These are phyloP conservation scores for Platorchestia sp. DNA, from an alignment of 1,140 invertebrate species.

Conservation along the genomic window DNA sequence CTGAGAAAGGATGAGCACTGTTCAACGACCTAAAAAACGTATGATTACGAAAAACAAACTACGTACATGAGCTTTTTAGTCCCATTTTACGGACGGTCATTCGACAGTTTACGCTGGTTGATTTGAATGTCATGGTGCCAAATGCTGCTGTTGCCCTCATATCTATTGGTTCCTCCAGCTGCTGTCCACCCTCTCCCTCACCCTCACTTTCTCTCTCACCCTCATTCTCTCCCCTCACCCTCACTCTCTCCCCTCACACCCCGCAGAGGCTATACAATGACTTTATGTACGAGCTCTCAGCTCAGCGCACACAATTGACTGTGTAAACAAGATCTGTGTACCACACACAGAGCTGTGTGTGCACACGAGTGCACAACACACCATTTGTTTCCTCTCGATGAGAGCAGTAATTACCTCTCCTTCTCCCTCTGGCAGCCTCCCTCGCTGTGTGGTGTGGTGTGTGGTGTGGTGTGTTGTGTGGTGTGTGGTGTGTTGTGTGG, in stretches of 20 bases:
- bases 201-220: not conserved
- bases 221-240: not conserved
- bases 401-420: not conserved
- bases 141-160: too few species aligned
- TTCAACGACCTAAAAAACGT: too few species aligned
- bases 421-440: not conserved
- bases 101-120: not conserved
- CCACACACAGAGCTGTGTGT: not conserved
- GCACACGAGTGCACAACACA: not conserved
- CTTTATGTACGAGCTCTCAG: not conserved
- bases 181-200: not conserved
- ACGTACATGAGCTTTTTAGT: too few species aligned
- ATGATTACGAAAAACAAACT: too few species aligned
- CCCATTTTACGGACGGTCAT: too few species aligned
- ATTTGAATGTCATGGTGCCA: too few species aligned
- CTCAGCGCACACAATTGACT: not conserved
- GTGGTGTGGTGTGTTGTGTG: too few species aligned
- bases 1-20: too few species aligned
- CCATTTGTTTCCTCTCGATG: not conserved
- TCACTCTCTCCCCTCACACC: not conserved
- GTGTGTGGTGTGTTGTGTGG: too few species aligned
- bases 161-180: too few species aligned
- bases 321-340: not conserved
- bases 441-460: not conserved
- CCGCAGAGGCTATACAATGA: not conserved